Evolutionary conservation across 2,113 vertebrate genomes (phyloP).

Genomic region (Myiozetetes cayanensis): DNA sequence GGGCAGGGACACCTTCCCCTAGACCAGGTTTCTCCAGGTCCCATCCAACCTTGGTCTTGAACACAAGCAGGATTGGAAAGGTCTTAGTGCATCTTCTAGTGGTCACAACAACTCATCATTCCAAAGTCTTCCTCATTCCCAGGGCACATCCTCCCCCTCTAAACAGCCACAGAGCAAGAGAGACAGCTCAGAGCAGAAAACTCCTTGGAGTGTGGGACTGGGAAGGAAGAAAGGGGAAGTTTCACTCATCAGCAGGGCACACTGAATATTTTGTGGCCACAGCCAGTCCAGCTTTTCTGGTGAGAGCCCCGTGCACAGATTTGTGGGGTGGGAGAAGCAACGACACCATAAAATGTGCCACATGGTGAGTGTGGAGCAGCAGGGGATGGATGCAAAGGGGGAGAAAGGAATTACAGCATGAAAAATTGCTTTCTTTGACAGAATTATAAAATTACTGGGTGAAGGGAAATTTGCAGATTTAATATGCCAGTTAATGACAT

Average conservation of each 20-base stretch:
- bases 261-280: background rate
- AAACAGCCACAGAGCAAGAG: background rate
- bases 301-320: background rate
- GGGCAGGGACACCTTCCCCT: background rate
- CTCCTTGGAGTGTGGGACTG: background rate
- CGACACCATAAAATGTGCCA: background rate
- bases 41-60: background rate
- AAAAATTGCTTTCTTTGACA: background rate
- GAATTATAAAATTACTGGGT: constrained; percentile 20
- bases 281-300: background rate
- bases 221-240: background rate
- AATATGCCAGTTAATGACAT: constrained; percentile 21
- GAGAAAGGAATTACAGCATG: background rate
- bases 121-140: background rate
- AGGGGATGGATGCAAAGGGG: background rate
- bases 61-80: background rate
- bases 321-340: background rate
- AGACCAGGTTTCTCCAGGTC: background rate
- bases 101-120: background rate
- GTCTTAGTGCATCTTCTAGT: background rate
- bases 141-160: background rate
- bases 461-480: constrained; percentile 36
- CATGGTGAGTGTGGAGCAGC: background rate
- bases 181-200: background rate
- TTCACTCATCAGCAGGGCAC: background rate